Percentiles rank a stretch among this genome's conserved stretches.
phyloP scores from a whole-genome alignment of 2,888 invertebrate genomes.

The Serripes groenlandicus region DNA sequence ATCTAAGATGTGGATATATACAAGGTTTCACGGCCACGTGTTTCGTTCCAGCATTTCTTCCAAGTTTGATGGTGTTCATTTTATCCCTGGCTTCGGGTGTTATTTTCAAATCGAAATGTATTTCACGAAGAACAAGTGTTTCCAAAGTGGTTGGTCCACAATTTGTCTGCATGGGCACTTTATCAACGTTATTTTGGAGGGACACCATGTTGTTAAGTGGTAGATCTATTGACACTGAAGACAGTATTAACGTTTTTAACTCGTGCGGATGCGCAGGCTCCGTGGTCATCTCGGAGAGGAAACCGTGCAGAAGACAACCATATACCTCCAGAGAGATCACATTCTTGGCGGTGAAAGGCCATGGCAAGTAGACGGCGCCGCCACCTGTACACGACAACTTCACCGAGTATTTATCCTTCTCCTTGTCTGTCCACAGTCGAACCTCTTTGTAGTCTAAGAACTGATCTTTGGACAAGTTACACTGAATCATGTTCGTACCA shows the following conservation, averaged over 20 bases:
- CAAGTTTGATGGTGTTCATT: slow-evolving; percentile 6
- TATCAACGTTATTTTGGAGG: slow-evolving; percentile 32
- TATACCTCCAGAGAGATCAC: slow-evolving; percentile 45
- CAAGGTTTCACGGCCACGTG: slow-evolving; percentile 26
- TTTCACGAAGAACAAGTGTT: slow-evolving; percentile 44
- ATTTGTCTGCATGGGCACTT: slow-evolving; percentile 56
- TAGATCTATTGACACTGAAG: slow-evolving; percentile 50
- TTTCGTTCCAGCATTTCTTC: background rate
- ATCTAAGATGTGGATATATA: slow-evolving; percentile 45
- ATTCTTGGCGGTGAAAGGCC: slow-evolving; percentile 64
- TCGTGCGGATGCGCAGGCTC: slow-evolving; percentile 32
- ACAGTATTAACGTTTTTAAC: slow-evolving; percentile 38
- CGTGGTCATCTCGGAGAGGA: slow-evolving; percentile 62
- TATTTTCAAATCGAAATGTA: slow-evolving; percentile 59
- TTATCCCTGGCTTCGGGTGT: slow-evolving; percentile 52
- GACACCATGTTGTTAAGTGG: slow-evolving; percentile 43
- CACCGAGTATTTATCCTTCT: slow-evolving; percentile 39
- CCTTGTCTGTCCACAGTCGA: slow-evolving; percentile 42
- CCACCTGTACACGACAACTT: slow-evolving; percentile 38
- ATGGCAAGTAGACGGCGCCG: slow-evolving; percentile 55
- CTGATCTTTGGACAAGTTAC: slow-evolving; percentile 43
- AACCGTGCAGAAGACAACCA: slow-evolving; percentile 45
- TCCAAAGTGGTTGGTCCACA: slow-evolving; percentile 62
- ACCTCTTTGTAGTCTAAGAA: slow-evolving; percentile 53
- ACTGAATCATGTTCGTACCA: slow-evolving; percentile 24